These are phyloP conservation scores for Zophobas morio DNA, from an alignment of 1,140 invertebrate genomes.

Conservation along the genomic window DNA sequence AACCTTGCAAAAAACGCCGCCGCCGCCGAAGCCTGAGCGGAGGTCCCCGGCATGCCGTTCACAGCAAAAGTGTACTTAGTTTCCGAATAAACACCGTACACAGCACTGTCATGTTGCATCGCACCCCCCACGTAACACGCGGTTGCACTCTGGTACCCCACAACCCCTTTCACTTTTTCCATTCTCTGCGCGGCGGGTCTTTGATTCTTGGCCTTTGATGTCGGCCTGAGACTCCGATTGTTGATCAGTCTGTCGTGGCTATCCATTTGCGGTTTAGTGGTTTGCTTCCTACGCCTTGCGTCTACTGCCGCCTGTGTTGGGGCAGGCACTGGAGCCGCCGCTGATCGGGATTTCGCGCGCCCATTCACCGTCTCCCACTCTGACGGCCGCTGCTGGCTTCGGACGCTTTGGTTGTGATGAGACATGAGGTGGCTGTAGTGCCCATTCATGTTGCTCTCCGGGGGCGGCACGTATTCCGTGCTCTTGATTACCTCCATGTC, in stretches of 20 bases:
- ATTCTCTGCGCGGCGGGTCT: slow-evolving; percentile 38
- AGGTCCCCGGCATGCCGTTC: slow-evolving; percentile 64
- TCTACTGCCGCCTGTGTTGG: slow-evolving; percentile 57
- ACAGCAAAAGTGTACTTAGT: slow-evolving; percentile 67
- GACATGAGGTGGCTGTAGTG: slow-evolving; percentile 47
- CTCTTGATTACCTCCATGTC: slow-evolving; percentile 64
- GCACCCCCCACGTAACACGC: slow-evolving; percentile 52
- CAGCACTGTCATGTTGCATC: slow-evolving; percentile 57
- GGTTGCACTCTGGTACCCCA: slow-evolving; percentile 56
- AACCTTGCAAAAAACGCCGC: slow-evolving; percentile 69
- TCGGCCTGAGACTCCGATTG: slow-evolving; percentile 26
- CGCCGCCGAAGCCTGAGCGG: slow-evolving; percentile 66
- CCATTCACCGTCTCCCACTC: slow-evolving; percentile 66
- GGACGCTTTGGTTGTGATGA: slow-evolving; percentile 45
- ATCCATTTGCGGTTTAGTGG: slow-evolving; percentile 49
- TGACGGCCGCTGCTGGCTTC: slow-evolving; percentile 49
- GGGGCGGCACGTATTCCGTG: slow-evolving; percentile 61
- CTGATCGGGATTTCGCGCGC: slow-evolving; percentile 56
- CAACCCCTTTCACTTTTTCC: slow-evolving; percentile 53
- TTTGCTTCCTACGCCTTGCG: slow-evolving; percentile 53
- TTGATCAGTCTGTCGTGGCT: slow-evolving; percentile 40
- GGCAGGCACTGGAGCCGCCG: slow-evolving; percentile 61
- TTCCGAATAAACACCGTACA: slow-evolving; percentile 66
- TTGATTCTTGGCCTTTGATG: slow-evolving; percentile 40
- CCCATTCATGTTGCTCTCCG: slow-evolving; percentile 63